Base-by-base conservation (phyloP, 2,113 vertebrate species). In the Thunnus maccoyii region DNA sequence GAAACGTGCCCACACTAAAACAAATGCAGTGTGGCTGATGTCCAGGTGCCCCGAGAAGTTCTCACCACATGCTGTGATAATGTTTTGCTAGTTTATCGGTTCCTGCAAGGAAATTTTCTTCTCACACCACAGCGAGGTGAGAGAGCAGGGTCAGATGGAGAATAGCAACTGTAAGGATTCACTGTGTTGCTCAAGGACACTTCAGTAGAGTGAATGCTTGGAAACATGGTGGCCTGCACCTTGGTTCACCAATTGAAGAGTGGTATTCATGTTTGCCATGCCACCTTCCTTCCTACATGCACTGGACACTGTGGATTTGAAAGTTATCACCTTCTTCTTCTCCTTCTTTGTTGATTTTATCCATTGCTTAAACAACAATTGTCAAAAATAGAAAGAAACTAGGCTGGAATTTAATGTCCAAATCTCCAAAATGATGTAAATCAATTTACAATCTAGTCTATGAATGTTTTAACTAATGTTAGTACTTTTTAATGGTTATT, bases 171-270 rank as follows among this genome's bases (percentile, higher is more conserved):
- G 13, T 13, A 20, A 20, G 13, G 20, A 17, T 44, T 68, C 54
- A 52, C 36, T 15, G 58, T 47, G 48, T 68, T 58, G 61, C 73
- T 84, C 20, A 61, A 83, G 36, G 55, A 78, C 64, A 73, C 67
- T 65, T 62, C 17, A 83, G 30, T 76, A 10, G 25, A 22, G n/a
- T 50, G 17, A 82, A 64, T 44, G 18, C n/a, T 36, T 20, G 32
- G 41, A 52, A 51, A 69, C 52, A 50, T 3, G 1, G 15, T 13
- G 20, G 17, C 55, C 36, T 80, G 66, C 48, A 58, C 70, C 18
- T 51, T 58, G n/a, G 32, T 57, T 44, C 12, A 60, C 17, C 17
- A 13, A 15, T 30, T 62, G 22, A 56, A 77, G 58, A 65, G 54
- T 8, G 0, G 7, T 25, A 50, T 41, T 62, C 32, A 12, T 11